Percentiles rank a stretch among this genome's conserved stretches.
phyloP scores from a whole-genome alignment of 2,797 vertebrate species.

The Thunnus albacares region DNA sequence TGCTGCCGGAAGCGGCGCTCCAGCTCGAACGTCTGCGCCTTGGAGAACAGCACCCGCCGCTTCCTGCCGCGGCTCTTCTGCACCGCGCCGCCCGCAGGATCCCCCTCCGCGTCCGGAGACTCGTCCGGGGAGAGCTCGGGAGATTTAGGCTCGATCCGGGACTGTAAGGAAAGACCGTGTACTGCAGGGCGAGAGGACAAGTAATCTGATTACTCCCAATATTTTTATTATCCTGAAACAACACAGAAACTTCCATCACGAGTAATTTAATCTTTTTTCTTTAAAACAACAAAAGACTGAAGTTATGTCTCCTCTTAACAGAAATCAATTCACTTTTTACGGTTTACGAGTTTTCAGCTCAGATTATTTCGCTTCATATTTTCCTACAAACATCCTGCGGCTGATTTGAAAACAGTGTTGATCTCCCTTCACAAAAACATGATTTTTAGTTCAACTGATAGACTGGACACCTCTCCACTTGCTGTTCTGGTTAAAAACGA shows the following conservation, averaged over 20 bases:
- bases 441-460: background rate
- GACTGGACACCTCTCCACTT: background rate
- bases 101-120: slow-evolving; percentile 88
- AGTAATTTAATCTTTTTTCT: too few relatives aligned
- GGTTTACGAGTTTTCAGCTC: too few relatives aligned
- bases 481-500: background rate
- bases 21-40: slow-evolving; percentile 93
- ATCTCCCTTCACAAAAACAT: background rate
- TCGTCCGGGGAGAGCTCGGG: slow-evolving; percentile 89
- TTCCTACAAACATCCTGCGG: background rate
- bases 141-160: slow-evolving; percentile 84
- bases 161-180: slow-evolving; percentile 82
- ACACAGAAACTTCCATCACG: too few relatives aligned
- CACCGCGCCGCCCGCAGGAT: slow-evolving; percentile 78
- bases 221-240: too few relatives aligned
- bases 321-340: too few relatives aligned
- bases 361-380: background rate
- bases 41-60: slow-evolving; percentile 93
- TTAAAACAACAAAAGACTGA: background rate
- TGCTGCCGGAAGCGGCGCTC: slow-evolving; percentile 94
- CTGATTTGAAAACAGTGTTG: too few relatives aligned
- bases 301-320: too few relatives aligned
- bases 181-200: slow-evolving; percentile 74
- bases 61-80: slow-evolving; percentile 82
- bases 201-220: slow-evolving; percentile 41